Evolutionary conservation across 1,140 invertebrate genomes (phyloP).

Genomic region (Eufriesea mexicana): DNA sequence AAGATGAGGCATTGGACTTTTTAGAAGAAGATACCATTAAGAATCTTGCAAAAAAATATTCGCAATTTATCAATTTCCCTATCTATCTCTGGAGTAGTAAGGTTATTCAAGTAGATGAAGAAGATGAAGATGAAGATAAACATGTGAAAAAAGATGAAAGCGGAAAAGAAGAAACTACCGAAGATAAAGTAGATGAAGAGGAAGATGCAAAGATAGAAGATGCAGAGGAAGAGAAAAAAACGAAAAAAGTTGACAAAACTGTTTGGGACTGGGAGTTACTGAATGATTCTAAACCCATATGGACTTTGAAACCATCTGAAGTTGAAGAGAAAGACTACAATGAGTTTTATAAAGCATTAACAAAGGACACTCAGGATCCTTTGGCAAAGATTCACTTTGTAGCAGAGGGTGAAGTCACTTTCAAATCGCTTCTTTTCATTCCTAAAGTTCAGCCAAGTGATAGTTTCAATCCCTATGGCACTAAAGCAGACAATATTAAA

Average conservation of each 20-base stretch:
- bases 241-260: conserved; percentile 96
- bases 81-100: conserved; percentile 98
- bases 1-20: conserved; percentile 98
- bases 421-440: conserved; percentile 97
- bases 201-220: conserved; percentile 85
- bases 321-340: conserved; percentile 95
- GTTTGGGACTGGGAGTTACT: conserved; percentile 99
- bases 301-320: conserved; percentile 95
- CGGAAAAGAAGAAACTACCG: conserved; percentile 83
- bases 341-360: conserved; percentile 96
- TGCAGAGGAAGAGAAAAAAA: conserved; percentile 86
- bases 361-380: conserved; percentile 94
- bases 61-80: conserved; percentile 99
- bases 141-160: conserved; percentile 83
- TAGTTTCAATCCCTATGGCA: conserved; percentile 97
- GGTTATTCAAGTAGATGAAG: conserved; percentile 94
- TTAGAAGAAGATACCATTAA: conserved; percentile 95
- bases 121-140: conserved; percentile 81
- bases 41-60: conserved; percentile 97
- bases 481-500: conserved; percentile 97
- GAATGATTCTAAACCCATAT: conserved; percentile 98
- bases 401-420: conserved; percentile 99
- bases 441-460: conserved; percentile 95
- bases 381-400: conserved; percentile 96
- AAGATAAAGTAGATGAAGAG: conserved; percentile 86